These are phyloP conservation scores for Drosophila bunnanda DNA, from an alignment of 2,888 invertebrate genomes.

Conservation along the genomic window DNA sequence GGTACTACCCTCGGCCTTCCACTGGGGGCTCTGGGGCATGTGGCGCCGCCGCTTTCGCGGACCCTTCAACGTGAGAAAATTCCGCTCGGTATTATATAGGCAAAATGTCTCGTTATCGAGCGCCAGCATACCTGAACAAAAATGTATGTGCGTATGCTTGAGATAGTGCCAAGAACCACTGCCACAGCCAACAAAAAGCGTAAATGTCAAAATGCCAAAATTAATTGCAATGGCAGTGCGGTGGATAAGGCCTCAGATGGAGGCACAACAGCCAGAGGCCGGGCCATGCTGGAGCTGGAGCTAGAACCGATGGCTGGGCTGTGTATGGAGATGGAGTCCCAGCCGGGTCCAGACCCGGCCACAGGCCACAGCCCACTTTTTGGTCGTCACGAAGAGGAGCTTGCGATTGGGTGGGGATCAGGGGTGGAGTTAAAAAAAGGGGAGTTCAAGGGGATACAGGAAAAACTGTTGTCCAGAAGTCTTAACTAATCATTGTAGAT, in stretches of 20 bases:
- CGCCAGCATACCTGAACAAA: conserved; percentile 72
- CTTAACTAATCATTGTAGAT: not conserved
- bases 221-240: conserved; percentile 80
- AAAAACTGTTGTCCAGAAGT: not conserved
- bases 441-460: not conserved
- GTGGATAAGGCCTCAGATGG: conserved; percentile 62
- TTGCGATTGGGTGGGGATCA: conserved; percentile 16
- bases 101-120: conserved; percentile 67
- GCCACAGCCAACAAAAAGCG: conserved; percentile 62
- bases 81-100: conserved; percentile 70
- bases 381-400: conserved; percentile 55
- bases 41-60: conserved; percentile 52
- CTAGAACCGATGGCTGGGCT: not conserved
- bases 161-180: conserved; percentile 58
- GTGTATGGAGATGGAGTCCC: conserved; percentile 8
- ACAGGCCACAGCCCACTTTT: conserved; percentile 64
- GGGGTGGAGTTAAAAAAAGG: conserved; percentile 26
- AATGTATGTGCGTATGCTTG: conserved; percentile 74
- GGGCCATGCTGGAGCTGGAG: conserved; percentile 37
- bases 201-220: conserved; percentile 81
- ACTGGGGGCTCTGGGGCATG: not conserved
- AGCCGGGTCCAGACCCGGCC: conserved; percentile 9
- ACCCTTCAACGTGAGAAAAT: conserved; percentile 76
- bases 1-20: conserved; percentile 33
- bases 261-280: conserved; percentile 14